phyloP scores from a whole-genome alignment of 2,888 invertebrate species.

The Ophioninae sp. region DNA sequence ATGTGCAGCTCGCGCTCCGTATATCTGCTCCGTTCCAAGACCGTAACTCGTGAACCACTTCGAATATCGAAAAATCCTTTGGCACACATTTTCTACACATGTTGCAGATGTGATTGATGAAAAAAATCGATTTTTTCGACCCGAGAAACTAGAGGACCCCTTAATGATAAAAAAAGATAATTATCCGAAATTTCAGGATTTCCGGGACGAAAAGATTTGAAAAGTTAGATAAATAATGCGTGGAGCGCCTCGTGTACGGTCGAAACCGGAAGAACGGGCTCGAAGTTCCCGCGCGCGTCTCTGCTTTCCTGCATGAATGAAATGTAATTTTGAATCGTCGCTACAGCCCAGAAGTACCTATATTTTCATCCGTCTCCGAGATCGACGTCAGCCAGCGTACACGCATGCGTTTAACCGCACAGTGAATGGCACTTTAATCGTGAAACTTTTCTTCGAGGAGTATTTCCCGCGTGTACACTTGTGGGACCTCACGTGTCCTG shows the following conservation, averaged over 20 bases:
- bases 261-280: constrained; percentile 63
- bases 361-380: constrained; percentile 74
- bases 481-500: constrained; percentile 30
- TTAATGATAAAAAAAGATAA: too few relatives aligned
- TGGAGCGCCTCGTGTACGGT: constrained; percentile 10
- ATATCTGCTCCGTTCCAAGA: too few relatives aligned
- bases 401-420: not conserved
- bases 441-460: constrained; percentile 37
- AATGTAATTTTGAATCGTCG: constrained; percentile 73
- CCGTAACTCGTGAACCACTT: too few relatives aligned
- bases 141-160: too few relatives aligned
- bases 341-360: constrained; percentile 72
- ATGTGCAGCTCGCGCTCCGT: too few relatives aligned
- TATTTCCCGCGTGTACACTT: not conserved
- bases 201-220: not conserved
- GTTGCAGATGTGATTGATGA: not conserved
- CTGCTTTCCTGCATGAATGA: constrained; percentile 78
- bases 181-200: too few relatives aligned
- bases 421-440: constrained; percentile 36
- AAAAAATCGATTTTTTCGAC: not conserved
- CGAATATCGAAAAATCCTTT: too few relatives aligned
- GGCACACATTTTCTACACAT: too few relatives aligned
- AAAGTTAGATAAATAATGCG: not conserved
- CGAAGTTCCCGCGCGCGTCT: constrained; percentile 67
- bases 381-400: constrained; percentile 64